Percentiles rank a stretch among this genome's conserved stretches.
These are phyloP conservation scores for Apolygus lucorum DNA, from an alignment of 1,140 invertebrate genomes.

Conservation along the genomic window DNA sequence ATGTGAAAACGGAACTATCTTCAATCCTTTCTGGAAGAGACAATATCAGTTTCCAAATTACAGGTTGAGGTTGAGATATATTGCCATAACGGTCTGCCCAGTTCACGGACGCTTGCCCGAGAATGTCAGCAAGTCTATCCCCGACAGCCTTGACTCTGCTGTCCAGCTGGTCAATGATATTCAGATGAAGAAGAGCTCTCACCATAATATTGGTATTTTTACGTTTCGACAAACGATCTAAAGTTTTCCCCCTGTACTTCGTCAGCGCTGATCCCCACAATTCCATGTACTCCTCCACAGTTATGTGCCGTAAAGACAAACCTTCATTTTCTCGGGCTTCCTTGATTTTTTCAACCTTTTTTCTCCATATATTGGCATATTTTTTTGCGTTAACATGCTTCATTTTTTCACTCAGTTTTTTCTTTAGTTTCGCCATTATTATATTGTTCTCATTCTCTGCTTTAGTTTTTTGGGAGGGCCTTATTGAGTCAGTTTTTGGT, in stretches of 20 bases:
- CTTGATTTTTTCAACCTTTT: constrained; percentile 28
- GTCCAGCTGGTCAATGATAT: constrained; percentile 22
- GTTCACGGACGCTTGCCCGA: constrained; percentile 12
- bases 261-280: constrained; percentile 25
- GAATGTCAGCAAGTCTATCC: constrained; percentile 16
- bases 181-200: constrained; percentile 20
- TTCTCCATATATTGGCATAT: constrained; percentile 27
- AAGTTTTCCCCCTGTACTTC: constrained; percentile 1
- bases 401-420: constrained; percentile 29
- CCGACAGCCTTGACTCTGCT: constrained; percentile 21
- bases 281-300: constrained; percentile 25
- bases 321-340: constrained; percentile 20
- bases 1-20: constrained; percentile 18
- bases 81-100: constrained; percentile 21
- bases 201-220: constrained; percentile 23
- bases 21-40: constrained; percentile 18
- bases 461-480: not conserved
- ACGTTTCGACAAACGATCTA: constrained; percentile 22
- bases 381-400: constrained; percentile 26
- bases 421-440: constrained; percentile 25
- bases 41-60: constrained; percentile 21
- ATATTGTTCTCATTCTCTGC: not conserved
- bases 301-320: constrained; percentile 15
- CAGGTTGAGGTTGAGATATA: constrained; percentile 16
- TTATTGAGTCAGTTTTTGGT: not conserved